A percentile compares a stretch with the other conserved stretches of the same genome.
phyloP scores from a whole-genome alignment of 2,113 vertebrate species.

The Peromyscus polionotus region DNA sequence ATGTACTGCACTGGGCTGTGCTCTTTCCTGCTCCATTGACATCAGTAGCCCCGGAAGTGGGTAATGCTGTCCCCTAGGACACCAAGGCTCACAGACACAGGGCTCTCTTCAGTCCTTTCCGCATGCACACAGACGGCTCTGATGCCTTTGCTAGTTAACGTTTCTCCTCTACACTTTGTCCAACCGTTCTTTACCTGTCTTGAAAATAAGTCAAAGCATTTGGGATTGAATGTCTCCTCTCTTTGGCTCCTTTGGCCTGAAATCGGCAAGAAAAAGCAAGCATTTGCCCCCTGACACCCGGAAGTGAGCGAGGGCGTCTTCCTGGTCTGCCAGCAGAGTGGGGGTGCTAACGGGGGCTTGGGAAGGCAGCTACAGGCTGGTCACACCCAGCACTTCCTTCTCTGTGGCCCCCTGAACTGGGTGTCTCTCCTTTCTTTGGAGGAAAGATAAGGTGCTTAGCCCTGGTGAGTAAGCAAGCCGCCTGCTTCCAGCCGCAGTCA shows the following conservation, averaged over 20 bases:
- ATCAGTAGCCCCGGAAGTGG: background rate
- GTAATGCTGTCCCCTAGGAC: background rate
- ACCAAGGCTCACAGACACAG: background rate
- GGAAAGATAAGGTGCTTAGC: background rate
- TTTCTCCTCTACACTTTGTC: background rate
- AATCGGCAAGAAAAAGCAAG: background rate
- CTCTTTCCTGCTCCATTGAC: background rate
- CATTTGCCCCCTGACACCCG: no score
- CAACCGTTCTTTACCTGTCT: background rate
- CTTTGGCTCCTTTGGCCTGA: background rate
- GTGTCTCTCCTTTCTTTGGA: slow-evolving; percentile 3
- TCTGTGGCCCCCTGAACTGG: background rate
- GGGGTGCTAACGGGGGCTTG: no score
- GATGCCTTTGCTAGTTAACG: background rate
- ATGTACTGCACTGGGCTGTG: rapidly evolving
- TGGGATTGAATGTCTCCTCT: background rate
- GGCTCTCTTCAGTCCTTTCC: background rate
- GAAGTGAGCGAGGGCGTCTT: rapidly evolving
- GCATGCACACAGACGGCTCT: background rate
- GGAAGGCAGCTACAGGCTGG: background rate
- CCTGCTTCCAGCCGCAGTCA: background rate
- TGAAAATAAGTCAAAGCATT: background rate
- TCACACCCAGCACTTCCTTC: background rate
- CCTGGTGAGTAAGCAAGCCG: background rate
- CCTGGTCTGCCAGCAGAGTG: background rate